A percentile compares a stretch with the other conserved stretches of the same genome.
phyloP scores from a whole-genome alignment of 2,797 vertebrate species.

The Poecile montanus region DNA sequence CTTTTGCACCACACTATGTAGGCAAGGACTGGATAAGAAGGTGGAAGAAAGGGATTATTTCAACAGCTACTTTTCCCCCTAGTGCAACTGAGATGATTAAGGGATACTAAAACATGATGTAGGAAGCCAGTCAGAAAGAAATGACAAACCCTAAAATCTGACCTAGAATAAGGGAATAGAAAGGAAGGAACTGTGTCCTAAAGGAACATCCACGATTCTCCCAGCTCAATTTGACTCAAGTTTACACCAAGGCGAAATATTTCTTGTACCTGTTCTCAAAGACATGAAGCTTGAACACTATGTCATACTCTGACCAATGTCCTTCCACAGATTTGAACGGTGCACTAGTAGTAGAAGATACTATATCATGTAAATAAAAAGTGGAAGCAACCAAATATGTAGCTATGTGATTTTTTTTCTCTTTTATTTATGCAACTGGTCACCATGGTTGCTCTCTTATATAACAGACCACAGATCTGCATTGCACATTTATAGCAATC shows the following conservation, averaged over 20 bases:
- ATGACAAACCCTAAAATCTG: neutral
- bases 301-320: neutral
- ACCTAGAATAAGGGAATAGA: neutral
- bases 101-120: neutral
- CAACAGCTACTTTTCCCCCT: neutral
- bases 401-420: neutral
- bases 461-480: neutral
- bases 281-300: neutral
- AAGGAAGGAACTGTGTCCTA: neutral
- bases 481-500: neutral
- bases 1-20: neutral
- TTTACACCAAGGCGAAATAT: neutral
- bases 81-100: neutral
- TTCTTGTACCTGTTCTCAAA: neutral
- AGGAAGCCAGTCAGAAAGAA: neutral
- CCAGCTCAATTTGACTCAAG: neutral
- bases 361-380: neutral
- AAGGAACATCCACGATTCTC: neutral
- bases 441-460: accelerated
- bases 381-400: neutral
- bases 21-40: neutral
- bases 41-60: neutral
- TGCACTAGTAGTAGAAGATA: neutral
- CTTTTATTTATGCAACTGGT: neutral
- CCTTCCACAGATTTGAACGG: neutral